Conservation (phyloP, 2,113 vertebrate genomes). For the Anolis carolinensis region DNA sequence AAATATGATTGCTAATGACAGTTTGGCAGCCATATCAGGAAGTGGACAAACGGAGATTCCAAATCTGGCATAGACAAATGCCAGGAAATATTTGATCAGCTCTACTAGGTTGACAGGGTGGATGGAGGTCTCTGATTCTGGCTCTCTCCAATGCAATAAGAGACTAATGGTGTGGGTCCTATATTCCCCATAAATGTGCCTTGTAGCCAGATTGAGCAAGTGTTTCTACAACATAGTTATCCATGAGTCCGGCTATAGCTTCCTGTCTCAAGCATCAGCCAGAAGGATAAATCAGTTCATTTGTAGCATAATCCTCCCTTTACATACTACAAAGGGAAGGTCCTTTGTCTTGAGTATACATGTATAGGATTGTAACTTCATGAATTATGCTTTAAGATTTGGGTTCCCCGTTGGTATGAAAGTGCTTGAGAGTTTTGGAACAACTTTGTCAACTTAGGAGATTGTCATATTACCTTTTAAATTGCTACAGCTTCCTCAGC, state of each 20-base stretch:
- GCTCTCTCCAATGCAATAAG: background rate
- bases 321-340: background rate
- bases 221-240: background rate
- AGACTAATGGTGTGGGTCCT: background rate
- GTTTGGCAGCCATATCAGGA: constrained; percentile 31
- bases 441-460: background rate
- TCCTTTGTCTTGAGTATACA: background rate
- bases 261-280: background rate
- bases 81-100: constrained; percentile 16
- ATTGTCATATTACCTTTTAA: no score
- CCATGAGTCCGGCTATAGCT: background rate
- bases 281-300: background rate
- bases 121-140: background rate
- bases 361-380: background rate
- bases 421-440: background rate
- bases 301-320: background rate
- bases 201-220: background rate
- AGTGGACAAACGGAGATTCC: constrained; percentile 31
- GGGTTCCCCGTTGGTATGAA: background rate
- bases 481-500: no score
- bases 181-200: background rate
- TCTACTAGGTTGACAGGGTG: background rate
- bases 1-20: constrained; percentile 36
- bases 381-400: background rate
- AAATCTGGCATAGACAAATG: constrained; percentile 10